Conservation (phyloP, 2,113 vertebrate genomes). For the Parus major region DNA sequence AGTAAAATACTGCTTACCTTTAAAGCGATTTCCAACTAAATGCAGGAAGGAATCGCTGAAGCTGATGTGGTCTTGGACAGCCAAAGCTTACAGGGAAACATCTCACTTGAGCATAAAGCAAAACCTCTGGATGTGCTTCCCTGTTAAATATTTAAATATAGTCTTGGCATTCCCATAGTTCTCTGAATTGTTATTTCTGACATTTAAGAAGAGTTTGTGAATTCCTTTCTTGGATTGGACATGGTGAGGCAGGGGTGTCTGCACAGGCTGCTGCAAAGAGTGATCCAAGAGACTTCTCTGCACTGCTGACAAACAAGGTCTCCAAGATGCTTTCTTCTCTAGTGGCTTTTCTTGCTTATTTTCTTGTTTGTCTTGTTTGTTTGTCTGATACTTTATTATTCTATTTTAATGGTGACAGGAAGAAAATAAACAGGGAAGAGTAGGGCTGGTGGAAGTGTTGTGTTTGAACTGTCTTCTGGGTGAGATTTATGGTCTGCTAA, state of each 20-base stretch:
- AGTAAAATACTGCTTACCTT: not conserved
- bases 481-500: conserved; percentile 46
- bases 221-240: not conserved
- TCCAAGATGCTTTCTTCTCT: not conserved
- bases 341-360: not conserved
- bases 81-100: not conserved
- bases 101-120: not conserved
- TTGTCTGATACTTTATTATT: conserved; percentile 25
- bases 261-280: not conserved
- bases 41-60: not conserved
- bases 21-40: not conserved
- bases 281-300: not conserved
- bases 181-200: not conserved
- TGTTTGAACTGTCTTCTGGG: conserved; percentile 20
- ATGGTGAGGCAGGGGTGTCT: not conserved
- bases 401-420: conserved; percentile 41
- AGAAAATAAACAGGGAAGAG: conserved; percentile 57
- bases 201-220: not conserved
- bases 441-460: conserved; percentile 4
- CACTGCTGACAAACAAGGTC: not conserved
- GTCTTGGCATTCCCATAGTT: not conserved
- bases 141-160: not conserved
- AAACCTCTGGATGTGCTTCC: not conserved
- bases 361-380: not conserved
- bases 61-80: not conserved